These are phyloP conservation scores for Fulica atra DNA, from an alignment of 2,113 vertebrate species.

Conservation along the genomic window DNA sequence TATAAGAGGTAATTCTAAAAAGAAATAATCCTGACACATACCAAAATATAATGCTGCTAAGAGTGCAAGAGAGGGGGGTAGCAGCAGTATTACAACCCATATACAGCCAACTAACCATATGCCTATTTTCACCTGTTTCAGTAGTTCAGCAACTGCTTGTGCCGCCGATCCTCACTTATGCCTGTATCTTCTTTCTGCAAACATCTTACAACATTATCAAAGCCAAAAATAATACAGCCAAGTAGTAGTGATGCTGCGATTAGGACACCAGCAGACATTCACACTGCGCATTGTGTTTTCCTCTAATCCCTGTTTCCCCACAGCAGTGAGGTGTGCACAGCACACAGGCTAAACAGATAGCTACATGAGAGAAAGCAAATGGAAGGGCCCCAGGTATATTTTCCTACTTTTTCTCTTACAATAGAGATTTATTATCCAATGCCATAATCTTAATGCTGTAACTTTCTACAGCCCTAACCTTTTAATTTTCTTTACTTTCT, in stretches of 20 bases:
- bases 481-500: background rate
- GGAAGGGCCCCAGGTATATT: background rate
- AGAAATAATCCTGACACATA: background rate
- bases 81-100: background rate
- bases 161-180: rapidly evolving
- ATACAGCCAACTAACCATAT: background rate
- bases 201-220: background rate
- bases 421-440: background rate
- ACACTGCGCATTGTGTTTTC: background rate
- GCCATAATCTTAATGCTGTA: background rate
- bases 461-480: constrained; percentile 1
- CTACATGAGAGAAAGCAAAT: background rate
- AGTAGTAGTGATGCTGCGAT: background rate
- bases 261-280: background rate
- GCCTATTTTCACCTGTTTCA: background rate
- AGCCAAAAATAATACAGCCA: background rate
- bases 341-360: background rate
- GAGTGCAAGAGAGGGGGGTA: background rate
- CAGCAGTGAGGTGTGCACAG: background rate
- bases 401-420: background rate
- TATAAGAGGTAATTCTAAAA: background rate
- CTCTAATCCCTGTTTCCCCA: background rate
- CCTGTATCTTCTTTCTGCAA: background rate
- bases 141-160: background rate
- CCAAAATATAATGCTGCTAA: background rate